Percentiles rank a stretch among this genome's conserved stretches.
These are phyloP conservation scores for Petrocephalus sullivani DNA, from an alignment of 2,797 vertebrate species.

Conservation along the genomic window DNA sequence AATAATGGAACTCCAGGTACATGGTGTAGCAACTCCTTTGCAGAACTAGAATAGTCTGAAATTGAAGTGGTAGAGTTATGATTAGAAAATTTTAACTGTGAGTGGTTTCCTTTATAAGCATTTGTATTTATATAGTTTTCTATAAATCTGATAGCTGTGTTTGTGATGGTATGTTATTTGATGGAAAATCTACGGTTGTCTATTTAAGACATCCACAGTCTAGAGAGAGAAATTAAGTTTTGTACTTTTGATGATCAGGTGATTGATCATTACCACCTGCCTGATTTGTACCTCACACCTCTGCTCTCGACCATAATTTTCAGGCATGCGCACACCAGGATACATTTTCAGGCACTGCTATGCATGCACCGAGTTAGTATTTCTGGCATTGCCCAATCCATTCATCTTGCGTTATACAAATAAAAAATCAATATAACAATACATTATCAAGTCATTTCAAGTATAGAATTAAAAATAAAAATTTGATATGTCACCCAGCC, in stretches of 20 bases:
- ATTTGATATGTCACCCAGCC: neutral
- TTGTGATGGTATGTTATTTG: neutral
- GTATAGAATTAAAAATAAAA: neutral
- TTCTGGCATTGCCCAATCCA: neutral
- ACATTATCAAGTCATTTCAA: neutral
- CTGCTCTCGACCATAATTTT: neutral
- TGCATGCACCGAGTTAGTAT: neutral
- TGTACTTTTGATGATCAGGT: neutral
- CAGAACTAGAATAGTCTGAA: neutral
- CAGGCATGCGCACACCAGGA: neutral
- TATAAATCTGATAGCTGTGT: neutral
- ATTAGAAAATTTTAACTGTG: neutral
- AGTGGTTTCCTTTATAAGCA: neutral
- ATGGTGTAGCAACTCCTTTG: neutral
- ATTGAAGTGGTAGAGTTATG: neutral
- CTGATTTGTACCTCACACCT: neutral
- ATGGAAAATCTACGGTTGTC: neutral
- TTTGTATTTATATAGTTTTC: neutral
- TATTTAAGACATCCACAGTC: neutral
- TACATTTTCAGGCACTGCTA: neutral
- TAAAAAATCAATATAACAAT: neutral
- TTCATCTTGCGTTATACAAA: neutral
- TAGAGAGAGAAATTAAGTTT: neutral
- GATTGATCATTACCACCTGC: neutral
- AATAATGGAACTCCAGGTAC: neutral